Evolutionary conservation across 1,140 invertebrate species (phyloP).

Genomic region (Tetraneura akinire): DNA sequence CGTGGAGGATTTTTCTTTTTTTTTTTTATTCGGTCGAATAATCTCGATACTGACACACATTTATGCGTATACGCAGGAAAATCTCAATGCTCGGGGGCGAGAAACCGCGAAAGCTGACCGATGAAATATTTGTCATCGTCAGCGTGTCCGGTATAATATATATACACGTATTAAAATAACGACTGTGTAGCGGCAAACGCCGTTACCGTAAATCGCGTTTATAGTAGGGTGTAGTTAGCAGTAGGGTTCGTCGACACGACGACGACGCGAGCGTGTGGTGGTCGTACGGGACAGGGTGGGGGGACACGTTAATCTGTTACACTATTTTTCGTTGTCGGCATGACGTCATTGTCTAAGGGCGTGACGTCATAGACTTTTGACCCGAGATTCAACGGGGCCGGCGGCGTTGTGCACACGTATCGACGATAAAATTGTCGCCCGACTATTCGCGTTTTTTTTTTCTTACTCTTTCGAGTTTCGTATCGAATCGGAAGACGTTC

Average conservation of each 20-base stretch:
- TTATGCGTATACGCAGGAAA: too few relatives aligned
- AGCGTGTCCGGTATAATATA: background rate
- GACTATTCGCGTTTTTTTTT: too few relatives aligned
- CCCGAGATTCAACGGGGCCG: background rate
- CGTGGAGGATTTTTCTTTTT: too few relatives aligned
- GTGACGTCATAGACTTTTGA: constrained; percentile 46
- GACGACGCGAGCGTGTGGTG: background rate
- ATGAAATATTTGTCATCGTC: too few relatives aligned
- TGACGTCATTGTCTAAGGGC: constrained; percentile 37
- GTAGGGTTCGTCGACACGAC: constrained; percentile 17
- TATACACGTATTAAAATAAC: too few relatives aligned
- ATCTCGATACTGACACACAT: too few relatives aligned
- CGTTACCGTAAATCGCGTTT: background rate
- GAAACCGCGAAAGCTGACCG: too few relatives aligned
- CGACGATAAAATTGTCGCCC: background rate
- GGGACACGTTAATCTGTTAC: constrained; percentile 11
- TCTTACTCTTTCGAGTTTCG: too few relatives aligned
- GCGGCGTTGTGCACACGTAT: background rate
- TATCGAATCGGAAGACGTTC: background rate
- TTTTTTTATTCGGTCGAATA: too few relatives aligned
- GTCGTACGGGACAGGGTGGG: background rate
- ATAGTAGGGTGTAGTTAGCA: too few relatives aligned
- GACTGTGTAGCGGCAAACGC: too few relatives aligned
- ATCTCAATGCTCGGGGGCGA: too few relatives aligned
- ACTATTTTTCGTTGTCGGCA: background rate